Percentiles rank a stretch among this genome's conserved stretches.
These are phyloP conservation scores for Percina caprodes DNA, from an alignment of 2,113 vertebrate genomes.

Conservation along the genomic window DNA sequence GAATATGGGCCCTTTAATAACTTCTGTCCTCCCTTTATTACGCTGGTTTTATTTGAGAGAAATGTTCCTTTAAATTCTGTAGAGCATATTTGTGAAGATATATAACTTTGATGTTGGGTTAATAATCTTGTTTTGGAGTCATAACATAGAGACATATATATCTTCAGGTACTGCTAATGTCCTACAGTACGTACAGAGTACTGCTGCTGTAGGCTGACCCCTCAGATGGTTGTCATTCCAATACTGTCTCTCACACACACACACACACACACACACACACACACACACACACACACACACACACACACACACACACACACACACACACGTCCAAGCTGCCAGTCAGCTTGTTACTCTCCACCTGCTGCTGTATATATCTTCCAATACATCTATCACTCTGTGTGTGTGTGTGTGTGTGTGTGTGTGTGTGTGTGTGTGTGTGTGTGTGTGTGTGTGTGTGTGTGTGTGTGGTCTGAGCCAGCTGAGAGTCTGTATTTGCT, in stretches of 20 bases:
- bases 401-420: not conserved
- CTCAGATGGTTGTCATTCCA: not conserved
- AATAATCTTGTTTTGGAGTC: too few relatives aligned
- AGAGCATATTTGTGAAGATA: too few relatives aligned
- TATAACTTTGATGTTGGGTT: too few relatives aligned
- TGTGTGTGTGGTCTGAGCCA: slow-evolving; percentile 27
- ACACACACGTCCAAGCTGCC: not conserved
- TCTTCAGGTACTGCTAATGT: too few relatives aligned
- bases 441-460: slow-evolving; percentile 10
- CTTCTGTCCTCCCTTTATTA: too few relatives aligned
- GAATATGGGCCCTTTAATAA: too few relatives aligned
- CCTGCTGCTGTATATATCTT: not conserved
- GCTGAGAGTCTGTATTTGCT: slow-evolving; percentile 45
- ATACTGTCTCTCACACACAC: too few relatives aligned
- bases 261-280: not conserved
- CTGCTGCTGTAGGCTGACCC: too few relatives aligned
- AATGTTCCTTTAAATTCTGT: too few relatives aligned
- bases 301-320: not conserved
- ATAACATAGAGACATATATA: too few relatives aligned
- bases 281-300: slow-evolving; percentile 5
- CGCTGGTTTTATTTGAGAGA: too few relatives aligned
- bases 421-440: slow-evolving; percentile 14
- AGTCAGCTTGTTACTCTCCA: slow-evolving; percentile 10
- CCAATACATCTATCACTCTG: not conserved
- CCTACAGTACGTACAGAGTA: too few relatives aligned